Evolutionary conservation across 2,797 vertebrate genomes (phyloP).

Genomic region (Typhlichthys subterraneus): DNA sequence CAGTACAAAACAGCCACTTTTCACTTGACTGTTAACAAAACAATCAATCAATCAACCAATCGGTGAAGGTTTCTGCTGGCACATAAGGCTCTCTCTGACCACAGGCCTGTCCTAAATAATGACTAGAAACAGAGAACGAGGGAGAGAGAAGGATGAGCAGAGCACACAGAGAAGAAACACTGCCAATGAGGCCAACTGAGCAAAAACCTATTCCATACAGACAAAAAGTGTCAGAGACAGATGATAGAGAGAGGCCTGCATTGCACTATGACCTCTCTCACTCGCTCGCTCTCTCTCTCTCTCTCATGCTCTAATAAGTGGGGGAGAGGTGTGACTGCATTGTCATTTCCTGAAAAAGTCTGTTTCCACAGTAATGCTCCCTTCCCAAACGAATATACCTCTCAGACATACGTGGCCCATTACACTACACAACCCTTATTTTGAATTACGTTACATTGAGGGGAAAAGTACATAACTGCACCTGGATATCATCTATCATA

Average conservation of each 20-base stretch:
- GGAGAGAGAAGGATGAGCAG: slow-evolving; percentile 1
- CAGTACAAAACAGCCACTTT: slow-evolving; percentile 3
- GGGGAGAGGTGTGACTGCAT: slow-evolving; percentile 47
- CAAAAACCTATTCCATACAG: background rate
- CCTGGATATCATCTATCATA: slow-evolving; percentile 58
- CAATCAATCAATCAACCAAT: slow-evolving; percentile 1
- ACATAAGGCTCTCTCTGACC: slow-evolving; percentile 36
- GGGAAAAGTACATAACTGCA: slow-evolving; percentile 34
- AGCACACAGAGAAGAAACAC: background rate
- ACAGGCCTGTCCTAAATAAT: slow-evolving; percentile 53
- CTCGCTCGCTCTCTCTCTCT: background rate
- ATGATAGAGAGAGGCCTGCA: background rate
- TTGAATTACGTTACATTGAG: slow-evolving; percentile 41
- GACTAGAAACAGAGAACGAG: slow-evolving; percentile 46
- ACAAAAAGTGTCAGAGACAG: slow-evolving; percentile 11
- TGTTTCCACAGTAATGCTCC: slow-evolving; percentile 53
- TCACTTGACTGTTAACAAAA: too few species aligned
- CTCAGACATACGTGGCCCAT: slow-evolving; percentile 23
- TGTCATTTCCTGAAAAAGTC: slow-evolving; percentile 59
- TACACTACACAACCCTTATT: slow-evolving; percentile 31
- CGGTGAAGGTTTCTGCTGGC: slow-evolving; percentile 14
- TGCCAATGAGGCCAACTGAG: slow-evolving; percentile 11
- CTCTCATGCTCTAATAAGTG: slow-evolving; percentile 10
- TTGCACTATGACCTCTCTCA: background rate
- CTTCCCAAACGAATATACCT: slow-evolving; percentile 32